phyloP scores from a whole-genome alignment of 2,888 invertebrate genomes.

The Gerosis bhagava region DNA sequence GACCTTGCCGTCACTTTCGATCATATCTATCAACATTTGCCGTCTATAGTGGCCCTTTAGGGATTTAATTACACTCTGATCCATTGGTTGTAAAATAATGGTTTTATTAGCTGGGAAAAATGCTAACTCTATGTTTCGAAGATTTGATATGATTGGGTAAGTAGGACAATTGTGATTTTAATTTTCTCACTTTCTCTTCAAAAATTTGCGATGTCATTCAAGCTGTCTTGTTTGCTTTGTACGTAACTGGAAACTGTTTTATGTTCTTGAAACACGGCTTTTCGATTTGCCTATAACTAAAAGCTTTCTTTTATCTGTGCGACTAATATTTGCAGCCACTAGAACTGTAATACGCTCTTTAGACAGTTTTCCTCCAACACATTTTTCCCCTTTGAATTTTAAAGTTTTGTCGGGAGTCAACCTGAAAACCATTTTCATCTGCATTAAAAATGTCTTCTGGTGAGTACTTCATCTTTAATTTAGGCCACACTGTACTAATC shows the following conservation, averaged over 20 bases:
- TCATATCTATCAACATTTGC: slow-evolving; percentile 36
- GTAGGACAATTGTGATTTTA: slow-evolving; percentile 34
- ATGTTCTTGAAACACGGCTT: slow-evolving; percentile 46
- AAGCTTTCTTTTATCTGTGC: slow-evolving; percentile 43
- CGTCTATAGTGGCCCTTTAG: slow-evolving; percentile 38
- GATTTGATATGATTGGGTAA: slow-evolving; percentile 36
- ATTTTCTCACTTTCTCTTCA: slow-evolving; percentile 35
- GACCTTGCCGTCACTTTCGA: slow-evolving; percentile 37
- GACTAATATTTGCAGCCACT: slow-evolving; percentile 41
- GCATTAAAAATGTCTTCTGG: slow-evolving; percentile 39
- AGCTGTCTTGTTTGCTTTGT: slow-evolving; percentile 35
- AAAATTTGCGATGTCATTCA: slow-evolving; percentile 40
- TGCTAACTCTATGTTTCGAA: slow-evolving; percentile 40
- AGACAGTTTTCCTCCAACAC: slow-evolving; percentile 38
- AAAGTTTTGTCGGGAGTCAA: slow-evolving; percentile 40
- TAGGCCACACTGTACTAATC: slow-evolving; percentile 38
- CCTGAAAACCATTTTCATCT: slow-evolving; percentile 43
- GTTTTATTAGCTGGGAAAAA: slow-evolving; percentile 45
- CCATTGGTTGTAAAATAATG: slow-evolving; percentile 42
- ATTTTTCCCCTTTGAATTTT: slow-evolving; percentile 40
- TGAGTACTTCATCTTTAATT: slow-evolving; percentile 33
- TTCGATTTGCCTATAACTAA: slow-evolving; percentile 44
- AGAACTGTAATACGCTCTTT: slow-evolving; percentile 42
- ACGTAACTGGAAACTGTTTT: slow-evolving; percentile 40
- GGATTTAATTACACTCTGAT: slow-evolving; percentile 39